phyloP scores from a whole-genome alignment of 2,888 invertebrate species.

The Ctenicera cuprea region DNA sequence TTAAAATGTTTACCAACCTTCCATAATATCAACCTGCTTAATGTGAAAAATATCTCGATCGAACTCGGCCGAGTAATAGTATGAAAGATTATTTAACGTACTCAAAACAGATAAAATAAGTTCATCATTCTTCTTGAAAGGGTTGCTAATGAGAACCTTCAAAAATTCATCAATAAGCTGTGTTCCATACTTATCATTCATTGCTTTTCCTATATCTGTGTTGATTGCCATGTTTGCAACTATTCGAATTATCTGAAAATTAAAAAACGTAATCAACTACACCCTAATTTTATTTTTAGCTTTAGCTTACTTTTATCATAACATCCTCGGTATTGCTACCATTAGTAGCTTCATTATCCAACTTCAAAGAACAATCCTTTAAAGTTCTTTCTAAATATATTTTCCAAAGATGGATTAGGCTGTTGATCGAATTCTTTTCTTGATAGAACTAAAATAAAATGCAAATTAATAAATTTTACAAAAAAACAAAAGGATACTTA shows the following conservation, averaged over 20 bases:
- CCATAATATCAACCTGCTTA: constrained; percentile 73
- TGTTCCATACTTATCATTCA: constrained; percentile 73
- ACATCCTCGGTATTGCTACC: constrained; percentile 79
- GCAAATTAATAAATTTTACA: constrained; percentile 45
- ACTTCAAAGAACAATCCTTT: constrained; percentile 68
- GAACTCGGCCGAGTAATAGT: constrained; percentile 77
- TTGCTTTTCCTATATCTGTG: constrained; percentile 82
- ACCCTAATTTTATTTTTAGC: not conserved
- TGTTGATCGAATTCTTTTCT: constrained; percentile 75
- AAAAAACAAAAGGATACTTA: constrained; percentile 24
- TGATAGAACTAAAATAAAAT: constrained; percentile 74
- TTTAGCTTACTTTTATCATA: constrained; percentile 78
- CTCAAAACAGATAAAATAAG: constrained; percentile 86
- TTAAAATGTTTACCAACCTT: constrained; percentile 66
- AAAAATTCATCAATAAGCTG: constrained; percentile 70
- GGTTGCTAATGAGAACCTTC: constrained; percentile 72
- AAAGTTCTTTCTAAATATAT: constrained; percentile 74
- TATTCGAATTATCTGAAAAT: constrained; percentile 82
- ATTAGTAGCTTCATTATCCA: constrained; percentile 68
- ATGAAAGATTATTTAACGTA: constrained; percentile 90
- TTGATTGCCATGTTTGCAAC: constrained; percentile 90
- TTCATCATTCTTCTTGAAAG: constrained; percentile 80
- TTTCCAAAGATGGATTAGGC: constrained; percentile 74
- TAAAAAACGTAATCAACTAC: constrained; percentile 27
- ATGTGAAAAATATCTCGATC: constrained; percentile 72